These are phyloP conservation scores for Anas flavirostris DNA, from an alignment of 2,797 vertebrate genomes.

Conservation along the genomic window DNA sequence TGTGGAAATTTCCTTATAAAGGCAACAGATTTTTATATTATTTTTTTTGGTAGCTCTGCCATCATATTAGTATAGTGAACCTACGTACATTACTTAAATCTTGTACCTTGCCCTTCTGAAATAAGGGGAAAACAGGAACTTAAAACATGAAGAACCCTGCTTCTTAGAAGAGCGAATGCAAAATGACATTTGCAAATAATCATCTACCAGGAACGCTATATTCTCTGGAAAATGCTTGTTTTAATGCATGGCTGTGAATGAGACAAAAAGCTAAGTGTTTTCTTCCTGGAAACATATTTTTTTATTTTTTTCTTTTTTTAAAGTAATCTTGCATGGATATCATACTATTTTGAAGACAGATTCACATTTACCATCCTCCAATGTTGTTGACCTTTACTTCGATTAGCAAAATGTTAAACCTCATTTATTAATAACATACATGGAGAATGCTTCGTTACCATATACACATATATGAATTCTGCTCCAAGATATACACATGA, in stretches of 20 bases:
- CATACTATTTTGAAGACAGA: not conserved
- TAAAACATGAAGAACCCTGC: not conserved
- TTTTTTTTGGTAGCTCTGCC: not conserved
- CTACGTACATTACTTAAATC: not conserved
- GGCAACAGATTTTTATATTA: not conserved
- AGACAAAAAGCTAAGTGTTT: not conserved
- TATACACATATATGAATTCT: not conserved
- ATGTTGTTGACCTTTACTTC: not conserved
- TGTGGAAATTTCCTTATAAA: not conserved
- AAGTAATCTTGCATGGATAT: not conserved
- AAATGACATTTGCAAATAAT: not conserved
- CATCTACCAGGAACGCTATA: not conserved
- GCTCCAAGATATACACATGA: not conserved
- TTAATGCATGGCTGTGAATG: not conserved
- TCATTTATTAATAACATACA: not conserved
- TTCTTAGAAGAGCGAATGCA: not conserved
- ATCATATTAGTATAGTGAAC: not conserved
- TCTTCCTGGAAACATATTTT: too few species aligned
- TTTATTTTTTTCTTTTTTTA: not conserved
- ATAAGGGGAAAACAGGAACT: not conserved
- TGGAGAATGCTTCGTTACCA: not conserved
- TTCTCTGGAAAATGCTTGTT: not conserved
- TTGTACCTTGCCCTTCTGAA: not conserved
- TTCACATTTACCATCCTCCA: not conserved
- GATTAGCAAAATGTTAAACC: not conserved